Percentiles rank a stretch among this genome's conserved stretches.
These are phyloP conservation scores for Seira ritae DNA, from an alignment of 2,888 invertebrate genomes.

Conservation along the genomic window DNA sequence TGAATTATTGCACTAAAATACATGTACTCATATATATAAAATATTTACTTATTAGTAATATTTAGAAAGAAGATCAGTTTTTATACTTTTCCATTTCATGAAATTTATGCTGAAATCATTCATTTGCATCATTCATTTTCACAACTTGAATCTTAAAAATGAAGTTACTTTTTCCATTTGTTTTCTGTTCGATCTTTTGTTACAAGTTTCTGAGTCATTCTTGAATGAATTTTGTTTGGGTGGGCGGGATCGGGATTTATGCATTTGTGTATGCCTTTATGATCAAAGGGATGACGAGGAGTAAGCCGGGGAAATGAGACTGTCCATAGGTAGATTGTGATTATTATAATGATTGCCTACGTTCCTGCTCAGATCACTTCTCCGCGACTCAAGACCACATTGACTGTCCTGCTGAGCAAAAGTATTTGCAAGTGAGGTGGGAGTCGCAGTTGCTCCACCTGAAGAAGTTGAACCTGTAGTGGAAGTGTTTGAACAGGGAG, in stretches of 20 bases:
- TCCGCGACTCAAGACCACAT: constrained; percentile 71
- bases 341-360: constrained; percentile 65
- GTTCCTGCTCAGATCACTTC: constrained; percentile 66
- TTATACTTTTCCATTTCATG: constrained; percentile 4
- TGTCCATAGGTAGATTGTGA: constrained; percentile 69
- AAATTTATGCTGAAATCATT: constrained; percentile 24
- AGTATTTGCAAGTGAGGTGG: constrained; percentile 30
- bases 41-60: neutral
- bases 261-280: neutral
- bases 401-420: constrained; percentile 71
- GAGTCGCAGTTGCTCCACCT: neutral
- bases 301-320: constrained; percentile 70
- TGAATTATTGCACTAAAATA: constrained; percentile 22
- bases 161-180: neutral
- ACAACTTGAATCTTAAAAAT: neutral
- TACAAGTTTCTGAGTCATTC: too few species aligned
- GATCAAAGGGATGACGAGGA: constrained; percentile 65
- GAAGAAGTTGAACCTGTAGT: neutral
- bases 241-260: neutral
- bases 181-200: neutral
- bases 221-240: neutral
- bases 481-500: neutral
- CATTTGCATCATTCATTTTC: constrained; percentile 23
- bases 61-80: neutral
- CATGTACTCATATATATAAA: too few species aligned